A percentile compares a stretch with the other conserved stretches of the same genome.
phyloP scores from a whole-genome alignment of 2,888 invertebrate genomes.

The Metellina segmentata region DNA sequence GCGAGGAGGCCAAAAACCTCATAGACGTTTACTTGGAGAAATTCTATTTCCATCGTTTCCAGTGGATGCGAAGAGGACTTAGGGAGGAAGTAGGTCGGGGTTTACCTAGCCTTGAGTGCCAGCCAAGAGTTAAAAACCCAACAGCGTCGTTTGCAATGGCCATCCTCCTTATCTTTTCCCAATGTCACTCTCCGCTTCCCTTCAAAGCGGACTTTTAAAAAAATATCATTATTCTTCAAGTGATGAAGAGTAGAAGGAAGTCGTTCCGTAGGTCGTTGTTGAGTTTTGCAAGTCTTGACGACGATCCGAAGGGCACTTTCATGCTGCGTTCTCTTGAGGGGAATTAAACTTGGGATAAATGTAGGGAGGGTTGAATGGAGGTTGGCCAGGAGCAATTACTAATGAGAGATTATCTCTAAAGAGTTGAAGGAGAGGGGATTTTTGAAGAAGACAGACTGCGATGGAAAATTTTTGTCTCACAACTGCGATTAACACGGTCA shows the following conservation, averaged over 20 bases:
- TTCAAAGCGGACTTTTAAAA: slow-evolving; percentile 30
- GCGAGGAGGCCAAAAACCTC: slow-evolving; percentile 59
- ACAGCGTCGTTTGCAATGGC: slow-evolving; percentile 30
- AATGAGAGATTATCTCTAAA: no score
- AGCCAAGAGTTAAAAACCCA: slow-evolving; percentile 57
- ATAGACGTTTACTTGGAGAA: neutral
- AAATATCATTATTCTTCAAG: slow-evolving; percentile 14
- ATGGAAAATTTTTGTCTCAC: no score
- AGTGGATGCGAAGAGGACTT: neutral
- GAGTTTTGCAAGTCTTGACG: neutral
- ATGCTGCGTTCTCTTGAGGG: neutral
- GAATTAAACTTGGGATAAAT: neutral
- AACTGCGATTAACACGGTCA: no score
- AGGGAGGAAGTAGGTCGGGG: slow-evolving; percentile 69
- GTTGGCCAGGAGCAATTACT: no score
- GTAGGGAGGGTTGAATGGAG: neutral
- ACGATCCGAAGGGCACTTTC: neutral
- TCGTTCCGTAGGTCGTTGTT: slow-evolving; percentile 4
- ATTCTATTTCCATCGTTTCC: slow-evolving; percentile 42
- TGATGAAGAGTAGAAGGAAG: slow-evolving; percentile 19
- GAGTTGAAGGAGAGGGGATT: no score
- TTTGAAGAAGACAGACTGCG: no score
- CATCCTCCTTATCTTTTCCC: slow-evolving; percentile 7
- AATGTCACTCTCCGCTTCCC: slow-evolving; percentile 12
- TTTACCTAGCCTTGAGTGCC: slow-evolving; percentile 68